Conservation (phyloP, 1,140 invertebrate genomes). For the Neodiprion virginianus region DNA sequence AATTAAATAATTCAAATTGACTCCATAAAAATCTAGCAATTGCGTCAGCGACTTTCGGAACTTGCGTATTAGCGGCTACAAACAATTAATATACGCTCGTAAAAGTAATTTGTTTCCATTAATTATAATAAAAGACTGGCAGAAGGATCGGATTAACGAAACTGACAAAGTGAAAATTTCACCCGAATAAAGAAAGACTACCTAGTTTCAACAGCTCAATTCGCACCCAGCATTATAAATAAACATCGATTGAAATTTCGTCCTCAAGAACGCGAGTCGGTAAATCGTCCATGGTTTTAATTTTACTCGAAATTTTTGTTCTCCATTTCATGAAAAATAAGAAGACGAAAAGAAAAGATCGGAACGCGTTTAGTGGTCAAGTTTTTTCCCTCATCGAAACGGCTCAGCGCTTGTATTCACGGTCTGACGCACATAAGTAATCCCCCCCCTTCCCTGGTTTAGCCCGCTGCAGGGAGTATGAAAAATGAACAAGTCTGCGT, state of each 20-base stretch:
- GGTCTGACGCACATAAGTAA: not conserved
- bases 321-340: no score
- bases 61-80: conserved; percentile 7
- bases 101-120: not conserved
- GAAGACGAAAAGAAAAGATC: no score
- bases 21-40: conserved; percentile 4
- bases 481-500: not conserved
- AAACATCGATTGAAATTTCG: no score
- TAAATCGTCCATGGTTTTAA: no score
- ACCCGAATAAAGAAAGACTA: not conserved
- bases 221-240: no score
- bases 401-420: not conserved
- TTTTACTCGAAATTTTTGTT: no score
- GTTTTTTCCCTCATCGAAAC: not conserved
- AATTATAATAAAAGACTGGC: conserved; percentile 2
- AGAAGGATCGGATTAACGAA: conserved; percentile 4
- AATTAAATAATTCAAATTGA: conserved; percentile 7
- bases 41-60: not conserved
- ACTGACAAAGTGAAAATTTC: not conserved
- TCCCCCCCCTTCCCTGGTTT: not conserved
- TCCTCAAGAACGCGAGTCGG: no score
- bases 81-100: conserved; percentile 16
- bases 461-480: not conserved
- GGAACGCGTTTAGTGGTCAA: not conserved
- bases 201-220: no score